Evolutionary conservation across 2,797 vertebrate species (phyloP), one percentile per base, ranked within the genome.

Genomic region (Apogon hyalosoma): DNA sequence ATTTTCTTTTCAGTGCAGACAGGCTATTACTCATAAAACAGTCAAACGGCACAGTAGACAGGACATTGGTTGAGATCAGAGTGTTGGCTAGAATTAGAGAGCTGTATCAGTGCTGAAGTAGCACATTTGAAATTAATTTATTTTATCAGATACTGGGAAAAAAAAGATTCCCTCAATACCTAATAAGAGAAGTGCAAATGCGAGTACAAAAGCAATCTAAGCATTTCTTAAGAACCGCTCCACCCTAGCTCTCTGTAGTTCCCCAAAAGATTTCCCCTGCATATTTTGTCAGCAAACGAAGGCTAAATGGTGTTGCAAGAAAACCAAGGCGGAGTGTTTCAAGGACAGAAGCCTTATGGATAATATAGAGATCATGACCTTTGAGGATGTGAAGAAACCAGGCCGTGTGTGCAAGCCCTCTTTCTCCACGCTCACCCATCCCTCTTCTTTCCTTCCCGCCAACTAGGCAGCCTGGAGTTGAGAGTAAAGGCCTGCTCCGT

Each of bases 391-490:
- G 68, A 75, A 47, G 72, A 80, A 59, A 81, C 38, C 57, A 48
- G 79, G 76, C 70, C 68, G 63, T 62, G 53, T 8, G 40, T 7
- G 39, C 68, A 68, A 56, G 61, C 47, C 47, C 11, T 64, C 51
- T 46, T 49, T 33, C 45, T 77, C 74, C 54, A 46, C 18, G 40
- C 28, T 51, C 41, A 42, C 63, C 68, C 38, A 5, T 55, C 40
- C 60, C 45, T 48, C 31, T 33, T 24, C 48, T 74, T 64, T 65
- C 42, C 28, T 70, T 65, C 61, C 50, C 68, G 84, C 75, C 81
- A 87, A 72, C 75, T 52, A 48, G 58, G 82, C 81, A 82, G 85
- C 77, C 73, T 68, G 38, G 64, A 83, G 68, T 57, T 78, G 47
- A 72, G 51, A 40, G 42, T 46, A 79, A 75, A 68, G 66, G 72